A percentile compares a stretch with the other conserved stretches of the same genome.
These are phyloP conservation scores for Cabera pusaria DNA, from an alignment of 2,888 invertebrate genomes.

Conservation along the genomic window DNA sequence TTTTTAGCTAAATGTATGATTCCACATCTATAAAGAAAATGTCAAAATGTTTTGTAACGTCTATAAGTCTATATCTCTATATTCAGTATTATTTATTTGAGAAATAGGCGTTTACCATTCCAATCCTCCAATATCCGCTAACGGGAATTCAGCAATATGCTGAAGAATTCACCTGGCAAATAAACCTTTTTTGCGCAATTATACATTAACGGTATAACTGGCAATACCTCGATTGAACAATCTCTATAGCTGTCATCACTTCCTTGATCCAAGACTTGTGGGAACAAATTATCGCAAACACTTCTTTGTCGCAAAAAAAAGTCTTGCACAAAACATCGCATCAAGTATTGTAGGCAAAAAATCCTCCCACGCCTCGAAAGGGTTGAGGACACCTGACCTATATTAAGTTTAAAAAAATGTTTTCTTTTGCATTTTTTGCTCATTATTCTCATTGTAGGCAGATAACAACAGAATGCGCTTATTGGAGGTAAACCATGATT, in stretches of 20 bases:
- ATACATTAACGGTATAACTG: slow-evolving; percentile 35
- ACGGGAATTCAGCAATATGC: slow-evolving; percentile 4
- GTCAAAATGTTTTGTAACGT: no score
- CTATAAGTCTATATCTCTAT: no score
- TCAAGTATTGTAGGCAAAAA: slow-evolving; percentile 55
- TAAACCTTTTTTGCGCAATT: slow-evolving; percentile 45
- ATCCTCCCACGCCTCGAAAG: slow-evolving; percentile 78
- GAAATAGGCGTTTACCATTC: no score
- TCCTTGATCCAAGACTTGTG: slow-evolving; percentile 71
- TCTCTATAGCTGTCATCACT: slow-evolving; percentile 75
- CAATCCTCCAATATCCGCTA: background rate
- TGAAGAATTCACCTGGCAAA: slow-evolving; percentile 24
- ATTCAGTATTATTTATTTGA: no score
- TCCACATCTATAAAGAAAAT: background rate
- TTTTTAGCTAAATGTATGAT: background rate
- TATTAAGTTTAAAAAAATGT: slow-evolving; percentile 68
- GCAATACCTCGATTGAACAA: slow-evolving; percentile 56
- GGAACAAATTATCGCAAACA: slow-evolving; percentile 83
- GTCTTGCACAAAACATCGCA: slow-evolving; percentile 62
- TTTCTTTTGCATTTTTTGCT: slow-evolving; percentile 75
- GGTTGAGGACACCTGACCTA: slow-evolving; percentile 82
- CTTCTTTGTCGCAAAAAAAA: slow-evolving; percentile 65
- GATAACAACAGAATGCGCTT: slow-evolving; percentile 54
- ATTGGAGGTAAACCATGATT: slow-evolving; percentile 48
- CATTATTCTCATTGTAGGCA: slow-evolving; percentile 60